These are phyloP conservation scores for Aphis craccivora DNA, from an alignment of 1,140 invertebrate species.

Conservation along the genomic window DNA sequence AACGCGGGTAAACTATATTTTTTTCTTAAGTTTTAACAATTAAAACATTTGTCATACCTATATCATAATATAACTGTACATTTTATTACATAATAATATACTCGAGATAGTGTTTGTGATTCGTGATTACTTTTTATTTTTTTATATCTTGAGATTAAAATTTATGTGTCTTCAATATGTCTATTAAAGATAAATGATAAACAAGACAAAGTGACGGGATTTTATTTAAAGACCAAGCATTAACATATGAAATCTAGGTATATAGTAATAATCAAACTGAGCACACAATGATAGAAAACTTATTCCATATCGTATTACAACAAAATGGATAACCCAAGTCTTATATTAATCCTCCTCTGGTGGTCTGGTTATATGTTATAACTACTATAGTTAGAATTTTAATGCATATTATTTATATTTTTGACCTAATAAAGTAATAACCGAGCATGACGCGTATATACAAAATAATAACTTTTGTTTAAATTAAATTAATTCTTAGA, in stretches of 20 bases:
- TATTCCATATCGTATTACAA: not conserved
- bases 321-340: not conserved
- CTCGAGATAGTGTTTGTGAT: not conserved
- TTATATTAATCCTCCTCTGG: not conserved
- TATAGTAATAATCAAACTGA: not conserved
- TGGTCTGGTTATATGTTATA: not conserved
- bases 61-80: not conserved
- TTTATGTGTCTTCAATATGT: not conserved
- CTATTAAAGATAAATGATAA: conserved; percentile 8
- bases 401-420: not conserved
- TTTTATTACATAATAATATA: not conserved
- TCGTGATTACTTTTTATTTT: not conserved
- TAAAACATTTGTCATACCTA: not conserved
- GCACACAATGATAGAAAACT: not conserved
- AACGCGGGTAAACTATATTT: not conserved
- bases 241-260: not conserved
- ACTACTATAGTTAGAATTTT: not conserved
- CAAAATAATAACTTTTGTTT: not conserved
- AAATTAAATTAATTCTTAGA: not conserved
- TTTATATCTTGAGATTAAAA: not conserved
- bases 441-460: not conserved
- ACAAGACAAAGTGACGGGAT: not conserved
- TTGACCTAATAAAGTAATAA: not conserved
- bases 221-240: not conserved
- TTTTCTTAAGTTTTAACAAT: not conserved